Evolutionary conservation across 1,140 invertebrate genomes (phyloP).

Genomic region (Bombus waltoni): DNA sequence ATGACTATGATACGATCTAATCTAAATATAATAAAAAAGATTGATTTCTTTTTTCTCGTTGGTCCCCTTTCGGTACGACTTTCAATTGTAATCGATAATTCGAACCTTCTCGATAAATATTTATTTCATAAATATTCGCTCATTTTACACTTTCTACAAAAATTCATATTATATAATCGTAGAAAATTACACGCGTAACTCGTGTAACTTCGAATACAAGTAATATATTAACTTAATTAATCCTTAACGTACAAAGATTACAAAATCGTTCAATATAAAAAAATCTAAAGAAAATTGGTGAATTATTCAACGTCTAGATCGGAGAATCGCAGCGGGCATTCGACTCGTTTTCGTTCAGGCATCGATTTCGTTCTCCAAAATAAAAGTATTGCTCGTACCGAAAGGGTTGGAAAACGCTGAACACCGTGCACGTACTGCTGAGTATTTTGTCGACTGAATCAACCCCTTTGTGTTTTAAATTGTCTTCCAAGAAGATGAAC

Average conservation of each 20-base stretch:
- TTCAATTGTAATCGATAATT: neutral
- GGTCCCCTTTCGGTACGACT: constrained; percentile 34
- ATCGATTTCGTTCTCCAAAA: neutral
- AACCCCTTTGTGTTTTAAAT: neutral
- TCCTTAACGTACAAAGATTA: neutral
- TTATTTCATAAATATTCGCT: constrained; percentile 7
- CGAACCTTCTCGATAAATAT: constrained; percentile 20
- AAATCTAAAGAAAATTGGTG: neutral
- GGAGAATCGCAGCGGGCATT: neutral
- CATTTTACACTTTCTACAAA: constrained; percentile 2
- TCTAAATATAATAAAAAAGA: constrained; percentile 31
- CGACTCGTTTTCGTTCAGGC: neutral
- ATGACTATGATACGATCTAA: constrained; percentile 12
- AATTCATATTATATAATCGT: constrained; percentile 2
- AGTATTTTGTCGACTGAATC: constrained; percentile 5
- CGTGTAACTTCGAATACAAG: neutral
- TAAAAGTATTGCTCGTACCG: constrained; percentile 18
- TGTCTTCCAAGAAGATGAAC: too few relatives aligned
- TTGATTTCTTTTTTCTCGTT: neutral
- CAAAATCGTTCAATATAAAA: neutral
- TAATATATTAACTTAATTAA: constrained; percentile 13
- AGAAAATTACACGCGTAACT: neutral
- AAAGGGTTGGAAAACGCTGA: constrained; percentile 28
- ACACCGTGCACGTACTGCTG: constrained; percentile 21
- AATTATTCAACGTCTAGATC: constrained; percentile 9